These are phyloP conservation scores for Sciurus niger DNA, from an alignment of 2,113 vertebrate species.

Conservation along the genomic window DNA sequence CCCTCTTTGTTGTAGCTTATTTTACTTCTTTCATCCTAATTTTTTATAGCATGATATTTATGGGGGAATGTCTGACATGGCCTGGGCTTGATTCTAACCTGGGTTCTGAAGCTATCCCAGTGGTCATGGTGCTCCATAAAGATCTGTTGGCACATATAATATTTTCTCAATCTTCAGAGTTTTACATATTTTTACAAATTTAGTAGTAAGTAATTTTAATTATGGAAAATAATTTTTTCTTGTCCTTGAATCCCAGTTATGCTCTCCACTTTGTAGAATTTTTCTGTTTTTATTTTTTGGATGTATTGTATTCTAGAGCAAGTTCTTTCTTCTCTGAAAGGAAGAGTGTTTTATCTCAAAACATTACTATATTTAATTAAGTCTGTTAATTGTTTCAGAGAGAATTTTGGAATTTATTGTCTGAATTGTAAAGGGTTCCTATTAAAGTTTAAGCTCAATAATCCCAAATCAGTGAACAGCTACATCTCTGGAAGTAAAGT, in stretches of 20 bases:
- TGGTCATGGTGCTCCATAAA: neutral
- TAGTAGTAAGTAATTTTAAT: neutral
- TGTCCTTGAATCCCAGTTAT: neutral
- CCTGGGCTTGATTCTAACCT: neutral
- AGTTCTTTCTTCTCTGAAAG: neutral
- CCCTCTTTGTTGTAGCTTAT: neutral
- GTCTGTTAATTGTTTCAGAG: neutral
- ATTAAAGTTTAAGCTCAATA: neutral
- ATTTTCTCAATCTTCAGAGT: constrained; percentile 1
- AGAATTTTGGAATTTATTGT: neutral
- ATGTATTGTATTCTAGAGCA: neutral
- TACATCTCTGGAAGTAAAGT: constrained; percentile 7
- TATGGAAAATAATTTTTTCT: neutral
- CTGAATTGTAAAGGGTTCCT: neutral
- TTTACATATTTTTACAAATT: neutral
- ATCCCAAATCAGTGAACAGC: neutral
- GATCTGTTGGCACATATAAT: neutral
- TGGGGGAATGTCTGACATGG: neutral
- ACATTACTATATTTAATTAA: neutral
- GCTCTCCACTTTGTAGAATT: neutral
- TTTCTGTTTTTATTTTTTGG: neutral
- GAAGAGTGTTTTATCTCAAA: neutral
- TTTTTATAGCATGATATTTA: neutral
- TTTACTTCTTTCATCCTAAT: neutral
- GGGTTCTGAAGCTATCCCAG: neutral